Evolutionary conservation across 2,888 invertebrate genomes (phyloP).

Genomic region (Prosapia bicincta): DNA sequence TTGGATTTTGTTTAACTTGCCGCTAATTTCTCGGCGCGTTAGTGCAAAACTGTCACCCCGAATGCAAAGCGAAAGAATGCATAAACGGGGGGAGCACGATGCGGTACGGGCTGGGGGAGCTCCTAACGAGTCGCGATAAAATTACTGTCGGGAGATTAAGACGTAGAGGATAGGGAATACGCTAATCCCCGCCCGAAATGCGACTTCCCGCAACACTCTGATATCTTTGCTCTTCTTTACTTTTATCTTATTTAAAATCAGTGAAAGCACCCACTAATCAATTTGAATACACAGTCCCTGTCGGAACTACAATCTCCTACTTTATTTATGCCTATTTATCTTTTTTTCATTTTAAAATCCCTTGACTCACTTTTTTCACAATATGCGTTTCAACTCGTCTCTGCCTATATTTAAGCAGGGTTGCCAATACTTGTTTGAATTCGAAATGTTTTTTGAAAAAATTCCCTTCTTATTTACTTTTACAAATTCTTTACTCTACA

Average conservation of each 20-base stretch:
- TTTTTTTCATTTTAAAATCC: too few relatives aligned
- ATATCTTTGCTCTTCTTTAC: background rate
- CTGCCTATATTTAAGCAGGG: too few relatives aligned
- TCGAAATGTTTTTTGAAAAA: too few relatives aligned
- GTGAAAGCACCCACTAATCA: background rate
- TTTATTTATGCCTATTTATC: too few relatives aligned
- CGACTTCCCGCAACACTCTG: background rate
- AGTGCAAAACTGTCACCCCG: background rate
- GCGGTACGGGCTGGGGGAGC: background rate
- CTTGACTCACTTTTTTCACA: too few relatives aligned
- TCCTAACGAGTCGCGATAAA: slow-evolving; percentile 10
- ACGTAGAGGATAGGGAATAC: background rate
- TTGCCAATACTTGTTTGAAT: too few relatives aligned
- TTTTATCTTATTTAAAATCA: background rate
- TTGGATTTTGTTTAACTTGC: background rate
- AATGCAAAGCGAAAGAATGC: slow-evolving; percentile 5
- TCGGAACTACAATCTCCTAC: too few relatives aligned
- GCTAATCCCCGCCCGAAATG: slow-evolving; percentile 5
- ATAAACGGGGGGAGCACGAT: background rate
- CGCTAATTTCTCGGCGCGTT: background rate
- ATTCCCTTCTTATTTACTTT: too few relatives aligned
- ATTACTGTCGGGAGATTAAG: background rate
- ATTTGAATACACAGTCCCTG: background rate
- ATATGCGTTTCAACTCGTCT: too few relatives aligned
- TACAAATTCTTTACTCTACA: too few relatives aligned